Evolutionary conservation across 2,113 vertebrate species (phyloP), one percentile per base, ranked within the genome.

Genomic region (Cnemophilus loriae): DNA sequence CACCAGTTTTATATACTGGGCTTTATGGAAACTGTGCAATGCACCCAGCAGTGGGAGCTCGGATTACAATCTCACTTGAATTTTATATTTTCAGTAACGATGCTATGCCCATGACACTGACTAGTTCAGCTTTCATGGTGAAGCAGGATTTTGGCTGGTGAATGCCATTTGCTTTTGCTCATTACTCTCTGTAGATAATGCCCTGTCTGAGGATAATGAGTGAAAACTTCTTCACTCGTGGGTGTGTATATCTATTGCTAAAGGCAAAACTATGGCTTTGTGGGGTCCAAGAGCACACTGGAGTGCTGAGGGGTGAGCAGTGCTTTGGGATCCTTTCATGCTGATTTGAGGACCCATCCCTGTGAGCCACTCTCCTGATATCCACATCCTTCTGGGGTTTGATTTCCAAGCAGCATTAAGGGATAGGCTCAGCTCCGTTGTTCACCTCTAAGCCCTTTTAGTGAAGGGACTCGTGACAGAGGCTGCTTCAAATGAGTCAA

Each of bases 311-410:
- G 9, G 7, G 6, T 46, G 23, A 69, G 41, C 2, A 2, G 15
- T 21, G 4, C 52, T 86, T 84, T 63, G 22, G 21, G 17, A 3
- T 65, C 8, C 16, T 69, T 74, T 61, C 2, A 2, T 49, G 21
- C 59, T 44, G 4, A 19, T 56, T 60, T 82, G 57, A 52, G 49
- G 26, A 56, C 9, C 11, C 10, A 18, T 17, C 8, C 23, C 16
- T 44, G 27, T 59, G 27, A 64, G 20, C 41, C 2, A 3, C 10
- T 78, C 7, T 44, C 18, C 23, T 3, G 1, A 19, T 18, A 76
- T 4, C 33, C 16, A 13, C 0, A 0, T 57, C 19, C 18, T 13
- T 41, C n/a, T 32, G 13, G 24, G 33, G 18, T 13, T 49, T 3
- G 1, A 8, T 53, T 47, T 56, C 35, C 26, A 28, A n/a, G 53